Evolutionary conservation across 2,888 invertebrate species (phyloP).

Genomic region (Calliphora vomitoria): DNA sequence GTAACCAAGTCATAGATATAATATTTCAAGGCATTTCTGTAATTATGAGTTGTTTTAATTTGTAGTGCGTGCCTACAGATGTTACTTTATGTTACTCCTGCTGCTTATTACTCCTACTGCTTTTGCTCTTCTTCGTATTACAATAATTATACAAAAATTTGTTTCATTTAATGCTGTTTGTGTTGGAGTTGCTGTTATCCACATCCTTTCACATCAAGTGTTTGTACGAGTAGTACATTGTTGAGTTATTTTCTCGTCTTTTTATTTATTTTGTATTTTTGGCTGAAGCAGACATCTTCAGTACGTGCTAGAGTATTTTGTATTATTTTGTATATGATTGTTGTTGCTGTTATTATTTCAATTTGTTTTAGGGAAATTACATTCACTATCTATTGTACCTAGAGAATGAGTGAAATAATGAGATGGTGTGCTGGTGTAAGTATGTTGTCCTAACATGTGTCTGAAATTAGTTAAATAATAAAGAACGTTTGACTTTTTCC

Average conservation of each 20-base stretch:
- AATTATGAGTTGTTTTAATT: slow-evolving; percentile 69
- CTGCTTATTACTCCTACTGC: slow-evolving; percentile 4
- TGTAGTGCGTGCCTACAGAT: slow-evolving; percentile 61
- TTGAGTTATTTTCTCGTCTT: slow-evolving; percentile 3
- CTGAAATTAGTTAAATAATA: slow-evolving; percentile 54
- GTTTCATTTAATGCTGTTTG: slow-evolving; percentile 27
- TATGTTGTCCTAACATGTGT: slow-evolving; percentile 25
- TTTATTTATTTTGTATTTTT: slow-evolving; percentile 42
- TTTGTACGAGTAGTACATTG: slow-evolving; percentile 34
- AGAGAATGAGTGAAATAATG: slow-evolving; percentile 16
- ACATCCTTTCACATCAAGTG: slow-evolving; percentile 30
- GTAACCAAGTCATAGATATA: not conserved
- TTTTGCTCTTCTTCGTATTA: slow-evolving; percentile 8
- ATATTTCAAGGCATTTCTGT: slow-evolving; percentile 47
- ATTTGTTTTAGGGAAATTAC: slow-evolving; percentile 44
- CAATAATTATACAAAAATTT: slow-evolving; percentile 58
- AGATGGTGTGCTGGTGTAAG: not conserved
- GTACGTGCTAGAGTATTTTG: slow-evolving; percentile 60
- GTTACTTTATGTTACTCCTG: slow-evolving; percentile 51
- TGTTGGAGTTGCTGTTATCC: slow-evolving; percentile 14
- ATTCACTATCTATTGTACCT: not conserved
- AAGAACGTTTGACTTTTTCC: slow-evolving; percentile 40
- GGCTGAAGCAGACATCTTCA: slow-evolving; percentile 45
- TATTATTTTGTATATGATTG: not conserved
- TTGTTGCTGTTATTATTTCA: slow-evolving; percentile 25